Conservation (phyloP, 2,888 invertebrate genomes). For the Caenorhabditis sp. region DNA sequence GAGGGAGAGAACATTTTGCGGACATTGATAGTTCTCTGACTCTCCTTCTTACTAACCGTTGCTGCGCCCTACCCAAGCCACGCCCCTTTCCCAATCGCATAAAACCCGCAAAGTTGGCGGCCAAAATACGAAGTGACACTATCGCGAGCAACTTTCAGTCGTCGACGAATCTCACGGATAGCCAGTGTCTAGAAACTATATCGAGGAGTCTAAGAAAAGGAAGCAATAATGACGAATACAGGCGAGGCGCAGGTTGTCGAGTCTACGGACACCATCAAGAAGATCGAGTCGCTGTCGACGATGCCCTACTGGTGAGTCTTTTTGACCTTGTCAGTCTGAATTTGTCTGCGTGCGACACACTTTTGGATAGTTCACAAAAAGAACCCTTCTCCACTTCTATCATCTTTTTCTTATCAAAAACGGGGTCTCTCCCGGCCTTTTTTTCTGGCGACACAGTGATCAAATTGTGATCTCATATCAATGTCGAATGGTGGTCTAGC, state of each 20-base stretch:
- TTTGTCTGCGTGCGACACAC: neutral
- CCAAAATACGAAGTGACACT: neutral
- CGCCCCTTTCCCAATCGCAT: constrained; percentile 40
- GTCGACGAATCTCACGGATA: constrained; percentile 15
- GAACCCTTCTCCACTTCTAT: constrained; percentile 1
- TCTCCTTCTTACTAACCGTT: constrained; percentile 16
- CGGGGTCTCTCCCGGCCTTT: neutral
- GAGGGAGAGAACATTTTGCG: constrained; percentile 42
- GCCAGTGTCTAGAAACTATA: neutral
- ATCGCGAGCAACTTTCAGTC: constrained; percentile 35
- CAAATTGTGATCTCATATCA: constrained; percentile 56
- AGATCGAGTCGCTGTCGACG: constrained; percentile 60
- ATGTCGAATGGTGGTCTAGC: constrained; percentile 8
- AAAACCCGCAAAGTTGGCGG: constrained; percentile 12
- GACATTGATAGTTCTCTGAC: constrained; percentile 58
- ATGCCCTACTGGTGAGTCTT: constrained; percentile 62
- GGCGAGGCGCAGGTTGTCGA: constrained; percentile 26
- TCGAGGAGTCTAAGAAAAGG: constrained; percentile 1
- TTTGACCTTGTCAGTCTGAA: neutral
- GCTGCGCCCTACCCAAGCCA: neutral
- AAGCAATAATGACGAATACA: constrained; percentile 45
- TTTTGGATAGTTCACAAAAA: neutral
- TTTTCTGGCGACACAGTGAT: constrained; percentile 19
- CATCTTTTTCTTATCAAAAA: constrained; percentile 31
- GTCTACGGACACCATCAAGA: constrained; percentile 44